Percentiles rank a stretch among this genome's conserved stretches.
Evolutionary conservation across 2,888 invertebrate species (phyloP).

Genomic region (Odontocerum albicorne): DNA sequence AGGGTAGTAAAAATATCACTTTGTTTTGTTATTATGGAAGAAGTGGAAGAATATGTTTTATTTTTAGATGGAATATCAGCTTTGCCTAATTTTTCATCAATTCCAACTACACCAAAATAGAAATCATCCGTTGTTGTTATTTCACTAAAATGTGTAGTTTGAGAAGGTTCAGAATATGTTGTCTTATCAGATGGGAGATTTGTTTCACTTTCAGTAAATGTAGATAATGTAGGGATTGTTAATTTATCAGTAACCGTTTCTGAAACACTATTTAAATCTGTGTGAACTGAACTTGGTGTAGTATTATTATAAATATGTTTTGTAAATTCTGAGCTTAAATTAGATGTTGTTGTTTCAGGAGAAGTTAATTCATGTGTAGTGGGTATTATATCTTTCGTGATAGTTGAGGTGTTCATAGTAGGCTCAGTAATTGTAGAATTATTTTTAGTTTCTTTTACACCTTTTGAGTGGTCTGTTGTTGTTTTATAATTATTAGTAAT

Average conservation of each 20-base stretch:
- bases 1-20: constrained; percentile 4
- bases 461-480: too few relatives aligned
- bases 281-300: not conserved
- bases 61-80: constrained; percentile 19
- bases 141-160: not conserved
- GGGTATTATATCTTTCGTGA: too few relatives aligned
- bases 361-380: too few relatives aligned
- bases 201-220: not conserved
- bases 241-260: not conserved
- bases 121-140: constrained; percentile 25
- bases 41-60: constrained; percentile 10
- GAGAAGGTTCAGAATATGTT: not conserved
- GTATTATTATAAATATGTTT: not conserved
- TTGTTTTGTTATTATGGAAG: constrained; percentile 2
- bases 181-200: constrained; percentile 4
- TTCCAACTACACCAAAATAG: constrained; percentile 24
- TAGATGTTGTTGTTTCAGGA: not conserved
- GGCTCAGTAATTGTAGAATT: too few relatives aligned
- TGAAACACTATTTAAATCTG: not conserved
- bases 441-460: too few relatives aligned
- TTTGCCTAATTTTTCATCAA: constrained; percentile 21
- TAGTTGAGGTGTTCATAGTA: too few relatives aligned
- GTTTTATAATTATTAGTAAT: too few relatives aligned
- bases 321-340: not conserved
- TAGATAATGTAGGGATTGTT: not conserved